Evolutionary conservation across 2,113 vertebrate genomes (phyloP).

Genomic region (Rhynchopsitta pachyrhyncha): DNA sequence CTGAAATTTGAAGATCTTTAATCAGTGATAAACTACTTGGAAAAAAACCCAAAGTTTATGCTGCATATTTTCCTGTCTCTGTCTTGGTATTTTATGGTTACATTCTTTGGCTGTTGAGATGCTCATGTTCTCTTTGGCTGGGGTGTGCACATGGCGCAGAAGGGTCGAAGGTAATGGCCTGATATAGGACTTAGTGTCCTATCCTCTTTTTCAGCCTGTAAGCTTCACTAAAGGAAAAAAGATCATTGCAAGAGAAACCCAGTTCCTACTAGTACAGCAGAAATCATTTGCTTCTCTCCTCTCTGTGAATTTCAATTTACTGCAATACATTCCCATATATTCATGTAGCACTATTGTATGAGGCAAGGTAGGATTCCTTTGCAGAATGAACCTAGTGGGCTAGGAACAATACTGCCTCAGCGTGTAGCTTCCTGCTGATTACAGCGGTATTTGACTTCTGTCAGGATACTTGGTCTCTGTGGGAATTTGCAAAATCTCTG

Average conservation of each 20-base stretch:
- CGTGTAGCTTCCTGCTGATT: background rate
- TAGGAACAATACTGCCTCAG: background rate
- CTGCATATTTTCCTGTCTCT: background rate
- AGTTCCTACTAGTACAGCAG: background rate
- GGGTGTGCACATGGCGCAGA: background rate
- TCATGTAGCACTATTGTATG: background rate
- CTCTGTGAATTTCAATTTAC: background rate
- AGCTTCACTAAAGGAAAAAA: background rate
- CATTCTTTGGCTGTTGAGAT: background rate
- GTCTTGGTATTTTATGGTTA: background rate
- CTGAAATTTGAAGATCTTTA: background rate
- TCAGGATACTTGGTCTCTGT: background rate
- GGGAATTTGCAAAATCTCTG: background rate
- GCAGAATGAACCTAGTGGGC: background rate
- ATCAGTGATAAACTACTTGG: background rate
- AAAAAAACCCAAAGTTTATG: background rate
- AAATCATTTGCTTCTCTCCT: background rate
- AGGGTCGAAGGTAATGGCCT: background rate
- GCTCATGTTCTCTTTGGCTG: background rate
- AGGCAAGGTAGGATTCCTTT: background rate
- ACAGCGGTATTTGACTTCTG: background rate
- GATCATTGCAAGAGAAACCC: background rate
- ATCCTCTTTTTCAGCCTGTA: background rate
- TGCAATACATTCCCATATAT: background rate
- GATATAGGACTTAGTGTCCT: background rate